phyloP scores from a whole-genome alignment of 2,113 vertebrate species.

The Solea solea region DNA sequence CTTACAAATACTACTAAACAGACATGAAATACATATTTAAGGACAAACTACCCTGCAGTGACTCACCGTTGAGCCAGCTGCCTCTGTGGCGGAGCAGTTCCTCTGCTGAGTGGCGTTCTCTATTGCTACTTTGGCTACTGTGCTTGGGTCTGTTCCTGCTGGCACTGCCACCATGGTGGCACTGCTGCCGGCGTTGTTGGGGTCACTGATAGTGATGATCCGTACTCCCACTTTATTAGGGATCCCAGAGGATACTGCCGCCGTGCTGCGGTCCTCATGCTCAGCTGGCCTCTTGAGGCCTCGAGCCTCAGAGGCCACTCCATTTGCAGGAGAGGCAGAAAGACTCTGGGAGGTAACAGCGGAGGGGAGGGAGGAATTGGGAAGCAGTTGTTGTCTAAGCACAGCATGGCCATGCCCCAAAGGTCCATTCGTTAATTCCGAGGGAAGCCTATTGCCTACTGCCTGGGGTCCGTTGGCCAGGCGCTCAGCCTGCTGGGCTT shows the following conservation, averaged over 20 bases:
- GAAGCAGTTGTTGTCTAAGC: conserved; percentile 84
- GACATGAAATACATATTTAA: conserved; percentile 5
- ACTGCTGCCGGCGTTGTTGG: conserved; percentile 97
- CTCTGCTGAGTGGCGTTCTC: conserved; percentile 97
- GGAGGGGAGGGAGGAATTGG: conserved; percentile 88
- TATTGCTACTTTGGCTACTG: conserved; percentile 99
- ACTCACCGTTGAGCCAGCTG: conserved; percentile 89
- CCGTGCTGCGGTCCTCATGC: conserved; percentile 85
- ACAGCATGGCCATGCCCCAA: conserved; percentile 88
- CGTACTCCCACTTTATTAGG: conserved; percentile 98
- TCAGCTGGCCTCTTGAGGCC: conserved; percentile 93
- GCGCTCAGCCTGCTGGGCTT: conserved; percentile 94
- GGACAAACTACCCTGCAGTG: conserved; percentile 22
- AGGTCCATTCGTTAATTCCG: conserved; percentile 95
- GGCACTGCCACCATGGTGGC: conserved; percentile 99
- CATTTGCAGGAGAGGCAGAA: conserved; percentile 88
- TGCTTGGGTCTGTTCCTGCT: conserved; percentile 97
- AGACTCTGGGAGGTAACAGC: conserved; percentile 83
- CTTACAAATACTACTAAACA: too few relatives aligned
- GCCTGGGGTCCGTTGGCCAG: conserved; percentile 94
- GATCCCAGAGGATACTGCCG: conserved; percentile 86
- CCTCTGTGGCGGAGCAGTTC: conserved; percentile 86
- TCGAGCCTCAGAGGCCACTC: conserved; percentile 88
- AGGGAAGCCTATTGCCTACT: conserved; percentile 80
- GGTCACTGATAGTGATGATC: conserved; percentile 99